Percentiles rank a stretch among this genome's conserved stretches.
phyloP scores from a whole-genome alignment of 2,888 invertebrate genomes.

The Lepidocyrtoides sp. region DNA sequence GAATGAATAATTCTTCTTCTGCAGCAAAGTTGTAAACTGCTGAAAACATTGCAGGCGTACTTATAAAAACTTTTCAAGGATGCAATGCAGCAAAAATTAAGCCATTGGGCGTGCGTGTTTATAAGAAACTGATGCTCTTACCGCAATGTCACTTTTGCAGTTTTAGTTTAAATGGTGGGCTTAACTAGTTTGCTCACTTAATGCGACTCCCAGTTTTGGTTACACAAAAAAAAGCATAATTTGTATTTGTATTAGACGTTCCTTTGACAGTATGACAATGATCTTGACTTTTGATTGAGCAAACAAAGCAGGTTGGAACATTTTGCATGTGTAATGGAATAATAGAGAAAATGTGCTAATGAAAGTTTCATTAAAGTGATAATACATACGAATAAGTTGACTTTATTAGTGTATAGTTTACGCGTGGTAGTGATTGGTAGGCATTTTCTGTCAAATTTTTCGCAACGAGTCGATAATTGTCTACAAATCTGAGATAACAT shows the following conservation, averaged over 20 bases:
- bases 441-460: not conserved
- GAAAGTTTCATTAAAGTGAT: not conserved
- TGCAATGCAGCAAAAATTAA: conserved; percentile 22
- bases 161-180: not conserved
- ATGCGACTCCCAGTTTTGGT: not conserved
- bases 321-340: not conserved
- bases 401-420: too few relatives aligned
- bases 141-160: not conserved
- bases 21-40: not conserved
- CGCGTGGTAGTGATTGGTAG: too few relatives aligned
- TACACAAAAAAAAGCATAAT: not conserved
- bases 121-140: not conserved
- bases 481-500: too few relatives aligned
- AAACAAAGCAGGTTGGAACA: not conserved
- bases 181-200: too few relatives aligned
- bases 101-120: not conserved
- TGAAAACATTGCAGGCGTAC: not conserved
- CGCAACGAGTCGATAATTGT: not conserved
- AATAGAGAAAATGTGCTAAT: not conserved
- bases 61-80: not conserved
- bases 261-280: not conserved
- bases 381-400: too few relatives aligned
- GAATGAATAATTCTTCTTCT: not conserved
- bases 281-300: not conserved
- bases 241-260: not conserved